Base-by-base conservation (phyloP, 2,797 vertebrate species). In the Rousettus madagascariensis region DNA sequence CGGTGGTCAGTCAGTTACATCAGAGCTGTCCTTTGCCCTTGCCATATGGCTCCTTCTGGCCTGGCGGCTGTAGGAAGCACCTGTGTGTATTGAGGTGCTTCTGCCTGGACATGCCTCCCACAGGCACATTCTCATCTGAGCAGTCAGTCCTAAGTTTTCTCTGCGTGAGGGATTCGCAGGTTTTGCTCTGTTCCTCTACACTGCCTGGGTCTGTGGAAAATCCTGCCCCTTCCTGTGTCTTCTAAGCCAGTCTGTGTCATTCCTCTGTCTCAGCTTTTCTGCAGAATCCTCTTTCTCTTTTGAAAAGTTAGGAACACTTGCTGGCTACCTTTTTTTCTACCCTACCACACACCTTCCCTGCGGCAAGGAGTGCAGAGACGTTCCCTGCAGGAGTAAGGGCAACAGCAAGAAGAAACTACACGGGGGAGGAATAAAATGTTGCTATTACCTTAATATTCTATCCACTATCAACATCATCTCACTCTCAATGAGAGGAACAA, bases 131-230 rank as follows among this genome's bases (percentile, higher is more conserved):
- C 15, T 65, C 22, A 22, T 36, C 3, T 9, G 8, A 38, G 24
- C 33, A 33, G 2, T 33, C 7, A 8, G 30, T 33, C 53, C 24
- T 46, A 4, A 63, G 8, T 36, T 36, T 43, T 77, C 20, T 43
- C 63, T 0, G 0, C 38, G 17, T 9, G 11, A 9, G 20, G 69
- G 5, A 12, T 0, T 36, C n/a, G 6, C 24, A 20, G 80, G 8
- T 22, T 66, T 57, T 38, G 30, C 72, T 46, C 41, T 53, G 43
- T 22, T 79, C n/a, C n/a, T 33, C 59, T 7, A 0, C 13, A n/a
- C 2, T 20, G 66, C 46, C 36, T n/a, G 6, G 16, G 19, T 66
- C 46, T 90, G 30, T 3, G 0, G 8, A 16, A 59, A 46, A 11
- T 33, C 26, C 19, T 26, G 66, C 24, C 8, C 22, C 20, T 57